Conservation (phyloP, 1,140 invertebrate species). For the Chionoecetes opilio region DNA sequence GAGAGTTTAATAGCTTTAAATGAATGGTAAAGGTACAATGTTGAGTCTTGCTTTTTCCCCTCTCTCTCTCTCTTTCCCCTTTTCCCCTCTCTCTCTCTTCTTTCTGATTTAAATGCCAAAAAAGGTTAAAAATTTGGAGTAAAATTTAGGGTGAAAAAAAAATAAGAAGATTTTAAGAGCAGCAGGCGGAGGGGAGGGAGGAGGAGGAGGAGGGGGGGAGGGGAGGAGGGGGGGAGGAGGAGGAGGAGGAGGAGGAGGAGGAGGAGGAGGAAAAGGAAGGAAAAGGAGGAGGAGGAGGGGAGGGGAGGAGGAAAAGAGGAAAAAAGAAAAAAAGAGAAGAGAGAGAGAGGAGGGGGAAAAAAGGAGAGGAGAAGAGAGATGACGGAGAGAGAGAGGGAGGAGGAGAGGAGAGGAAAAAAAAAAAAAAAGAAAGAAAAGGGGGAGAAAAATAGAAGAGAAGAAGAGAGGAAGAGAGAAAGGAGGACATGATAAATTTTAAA, state of each 20-base stretch:
- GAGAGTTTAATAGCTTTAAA: slow-evolving; percentile 10
- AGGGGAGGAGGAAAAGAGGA: too few relatives aligned
- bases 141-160: not conserved
- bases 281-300: too few relatives aligned
- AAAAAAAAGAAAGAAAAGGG: not conserved
- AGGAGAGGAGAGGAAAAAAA: not conserved
- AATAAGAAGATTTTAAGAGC: not conserved
- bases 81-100: not conserved
- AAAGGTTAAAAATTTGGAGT: not conserved
- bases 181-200: not conserved
- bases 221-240: not conserved
- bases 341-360: not conserved
- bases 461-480: not conserved
- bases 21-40: not conserved
- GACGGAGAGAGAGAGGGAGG: slow-evolving; percentile 14
- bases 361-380: not conserved
- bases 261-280: not conserved
- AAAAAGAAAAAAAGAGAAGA: too few relatives aligned
- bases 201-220: slow-evolving; percentile 11
- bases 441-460: not conserved
- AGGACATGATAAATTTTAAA: too few relatives aligned
- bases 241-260: not conserved
- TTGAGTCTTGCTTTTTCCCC: not conserved
- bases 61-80: not conserved
- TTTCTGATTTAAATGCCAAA: not conserved